These are phyloP conservation scores for Bemisia tabaci DNA, from an alignment of 1,140 invertebrate genomes.

Conservation along the genomic window DNA sequence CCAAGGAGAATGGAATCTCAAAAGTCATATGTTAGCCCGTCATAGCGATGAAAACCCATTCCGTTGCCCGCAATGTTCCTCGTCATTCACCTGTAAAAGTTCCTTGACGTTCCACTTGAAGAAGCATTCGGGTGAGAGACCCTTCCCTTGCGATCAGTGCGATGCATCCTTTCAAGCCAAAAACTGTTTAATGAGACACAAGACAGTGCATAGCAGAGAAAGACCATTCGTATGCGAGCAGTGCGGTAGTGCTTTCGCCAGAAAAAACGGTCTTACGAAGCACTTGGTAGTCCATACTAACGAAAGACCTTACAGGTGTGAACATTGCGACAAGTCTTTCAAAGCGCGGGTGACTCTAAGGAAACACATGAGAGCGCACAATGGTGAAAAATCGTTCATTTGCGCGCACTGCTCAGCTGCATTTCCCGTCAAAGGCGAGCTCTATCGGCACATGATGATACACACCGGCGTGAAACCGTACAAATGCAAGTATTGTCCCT, in stretches of 20 bases:
- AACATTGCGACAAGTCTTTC: constrained; percentile 33
- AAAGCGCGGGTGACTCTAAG: constrained; percentile 34
- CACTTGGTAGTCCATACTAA: constrained; percentile 31
- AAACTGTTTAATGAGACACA: background rate
- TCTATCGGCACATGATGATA: constrained; percentile 36
- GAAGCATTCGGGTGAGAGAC: constrained; percentile 6
- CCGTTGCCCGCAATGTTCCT: constrained; percentile 26
- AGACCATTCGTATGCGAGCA: constrained; percentile 33
- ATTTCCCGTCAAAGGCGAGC: constrained; percentile 25
- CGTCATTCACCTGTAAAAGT: constrained; percentile 8
- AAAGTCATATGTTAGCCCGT: constrained; percentile 8
- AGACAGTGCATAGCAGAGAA: constrained; percentile 23
- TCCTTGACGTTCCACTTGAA: constrained; percentile 6
- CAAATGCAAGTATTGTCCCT: constrained; percentile 58
- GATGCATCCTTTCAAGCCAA: constrained; percentile 1
- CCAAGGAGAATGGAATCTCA: constrained; percentile 6
- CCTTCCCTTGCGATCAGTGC: constrained; percentile 8
- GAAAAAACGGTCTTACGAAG: constrained; percentile 34
- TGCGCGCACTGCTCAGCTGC: constrained; percentile 53
- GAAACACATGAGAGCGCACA: constrained; percentile 38
- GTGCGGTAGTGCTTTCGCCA: constrained; percentile 34
- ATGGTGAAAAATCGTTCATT: constrained; percentile 50
- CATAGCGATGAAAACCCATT: constrained; percentile 19
- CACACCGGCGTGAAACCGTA: constrained; percentile 61
- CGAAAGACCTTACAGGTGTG: constrained; percentile 32